Evolutionary conservation across 1,140 invertebrate species (phyloP).

Genomic region (Zaprionus capensis): DNA sequence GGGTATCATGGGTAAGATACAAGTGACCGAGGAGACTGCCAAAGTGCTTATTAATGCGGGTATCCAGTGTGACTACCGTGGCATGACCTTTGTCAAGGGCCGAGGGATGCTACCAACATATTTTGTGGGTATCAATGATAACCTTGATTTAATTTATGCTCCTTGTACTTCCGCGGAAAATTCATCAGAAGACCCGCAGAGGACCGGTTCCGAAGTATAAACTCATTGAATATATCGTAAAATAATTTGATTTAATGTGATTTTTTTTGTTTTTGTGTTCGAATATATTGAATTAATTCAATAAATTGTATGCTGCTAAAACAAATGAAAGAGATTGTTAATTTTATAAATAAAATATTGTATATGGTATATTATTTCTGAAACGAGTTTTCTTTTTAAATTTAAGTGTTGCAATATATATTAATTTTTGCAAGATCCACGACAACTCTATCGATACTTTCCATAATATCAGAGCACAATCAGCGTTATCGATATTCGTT

Average conservation of each 20-base stretch:
- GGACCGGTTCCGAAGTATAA: not conserved
- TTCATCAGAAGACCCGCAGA: not conserved
- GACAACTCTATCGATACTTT: not conserved
- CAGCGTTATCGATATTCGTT: not conserved
- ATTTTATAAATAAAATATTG: not conserved
- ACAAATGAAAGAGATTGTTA: not conserved
- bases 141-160: conserved; percentile 21
- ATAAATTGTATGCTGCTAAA: not conserved
- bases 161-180: no score
- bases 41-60: conserved; percentile 85
- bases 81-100: conserved; percentile 43
- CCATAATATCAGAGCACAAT: not conserved
- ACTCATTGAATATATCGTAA: not conserved
- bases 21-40: conserved; percentile 91
- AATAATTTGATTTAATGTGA: not conserved
- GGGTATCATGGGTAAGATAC: conserved; percentile 90
- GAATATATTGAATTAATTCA: not conserved
- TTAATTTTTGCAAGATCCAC: not conserved
- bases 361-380: not conserved
- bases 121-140: conserved; percentile 24
- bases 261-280: not conserved
- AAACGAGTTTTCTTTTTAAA: not conserved
- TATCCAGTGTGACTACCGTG: conserved; percentile 31
- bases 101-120: conserved; percentile 36
- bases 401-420: not conserved